These are phyloP conservation scores for Artemia sinica DNA, from an alignment of 2,888 invertebrate species.

Conservation along the genomic window DNA sequence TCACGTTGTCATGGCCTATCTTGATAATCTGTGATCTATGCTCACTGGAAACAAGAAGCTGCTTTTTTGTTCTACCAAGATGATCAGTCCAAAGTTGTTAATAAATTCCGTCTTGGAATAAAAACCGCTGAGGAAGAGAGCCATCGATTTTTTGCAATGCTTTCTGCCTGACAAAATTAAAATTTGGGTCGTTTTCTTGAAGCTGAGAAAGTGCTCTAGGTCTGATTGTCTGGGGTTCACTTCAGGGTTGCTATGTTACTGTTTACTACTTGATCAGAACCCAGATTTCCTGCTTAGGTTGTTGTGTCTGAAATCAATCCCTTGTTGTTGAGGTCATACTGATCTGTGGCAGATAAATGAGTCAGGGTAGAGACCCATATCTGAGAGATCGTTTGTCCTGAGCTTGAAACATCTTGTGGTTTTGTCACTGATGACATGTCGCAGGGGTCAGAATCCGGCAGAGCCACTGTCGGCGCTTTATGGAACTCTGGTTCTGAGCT, in stretches of 20 bases:
- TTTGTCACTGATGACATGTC: no score
- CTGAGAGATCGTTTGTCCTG: background rate
- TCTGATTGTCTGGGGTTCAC: no score
- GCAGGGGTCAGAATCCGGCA: no score
- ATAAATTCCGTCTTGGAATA: background rate
- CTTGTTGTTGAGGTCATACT: background rate
- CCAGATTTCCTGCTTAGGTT: background rate
- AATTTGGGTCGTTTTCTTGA: background rate
- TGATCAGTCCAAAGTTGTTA: slow-evolving; percentile 3
- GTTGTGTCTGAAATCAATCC: slow-evolving; percentile 1
- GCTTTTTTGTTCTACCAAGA: slow-evolving; percentile 12
- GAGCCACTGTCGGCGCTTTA: no score
- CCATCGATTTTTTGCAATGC: background rate
- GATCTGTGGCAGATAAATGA: background rate
- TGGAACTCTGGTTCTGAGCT: no score
- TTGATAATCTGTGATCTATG: slow-evolving; percentile 9
- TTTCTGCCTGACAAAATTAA: background rate
- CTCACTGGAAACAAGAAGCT: background rate
- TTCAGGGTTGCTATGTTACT: no score
- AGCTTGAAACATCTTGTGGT: no score
- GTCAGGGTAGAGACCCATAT: background rate
- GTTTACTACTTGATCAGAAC: background rate
- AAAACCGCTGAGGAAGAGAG: no score
- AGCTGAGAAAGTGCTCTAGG: background rate
- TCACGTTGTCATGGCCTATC: slow-evolving; percentile 12